Base-by-base conservation (phyloP, 2,113 vertebrate genomes). In the Calonectris borealis region DNA sequence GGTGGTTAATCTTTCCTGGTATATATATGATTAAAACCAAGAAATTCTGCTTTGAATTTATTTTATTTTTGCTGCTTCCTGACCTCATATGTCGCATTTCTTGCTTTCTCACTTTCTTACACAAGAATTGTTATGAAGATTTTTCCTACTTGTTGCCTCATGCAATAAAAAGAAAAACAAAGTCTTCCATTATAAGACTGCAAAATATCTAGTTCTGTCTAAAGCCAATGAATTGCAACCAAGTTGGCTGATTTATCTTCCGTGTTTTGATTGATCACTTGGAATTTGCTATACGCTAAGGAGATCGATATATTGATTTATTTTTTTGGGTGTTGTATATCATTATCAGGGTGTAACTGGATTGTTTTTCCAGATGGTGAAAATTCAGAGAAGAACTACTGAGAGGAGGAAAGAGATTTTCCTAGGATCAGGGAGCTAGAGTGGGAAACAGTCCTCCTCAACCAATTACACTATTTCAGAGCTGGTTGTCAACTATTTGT, bases 221-320 rank as follows among this genome's bases (percentile, higher is more conserved):
- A 91, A 95, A 97, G 87, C 86, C 75, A 19, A 34, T 4, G 12
- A 96, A 87, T 65, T 95, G 83, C 71, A 95, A 27, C 64, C 6
- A n/a, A 93, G 71, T 77, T 82, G 36, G 77, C 48, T 97, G 96
- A 97, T 97, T 97, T 96, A 97, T 94, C 96, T 69, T 54, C 88
- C 94, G 78, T 91, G 61, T 96, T 97, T 97, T 86, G 32, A 97
- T 9, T 96, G 94, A 97, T 96, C 77, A 82, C 96, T 98, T 83
- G 93, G 92, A 97, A 97, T 97, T 94, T 96, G 88, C 88, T 94
- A 95, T 57, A 97, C 3, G 38, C 93, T 96, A 82, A 70, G 17
- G 94, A 94, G 83, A 94, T 97, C 29, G 3, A 96, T 96, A 96
- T 52, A 94, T 88, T 91, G 86, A 97, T 91, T 94, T 90, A 65